These are phyloP conservation scores for Himalopsyche japonica DNA, from an alignment of 2,888 invertebrate genomes.

Conservation along the genomic window DNA sequence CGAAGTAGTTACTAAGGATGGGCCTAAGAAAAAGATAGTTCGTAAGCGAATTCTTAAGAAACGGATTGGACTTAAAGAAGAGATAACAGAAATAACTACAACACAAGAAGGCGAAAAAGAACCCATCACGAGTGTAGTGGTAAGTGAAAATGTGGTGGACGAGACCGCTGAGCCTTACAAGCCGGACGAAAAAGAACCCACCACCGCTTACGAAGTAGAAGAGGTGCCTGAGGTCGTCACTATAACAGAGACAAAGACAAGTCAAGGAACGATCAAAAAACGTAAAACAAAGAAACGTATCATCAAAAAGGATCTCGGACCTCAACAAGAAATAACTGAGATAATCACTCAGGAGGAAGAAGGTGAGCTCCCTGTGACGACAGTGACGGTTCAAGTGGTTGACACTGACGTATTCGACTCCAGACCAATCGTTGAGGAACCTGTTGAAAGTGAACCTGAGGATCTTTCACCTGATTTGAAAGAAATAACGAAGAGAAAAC, in stretches of 20 bases:
- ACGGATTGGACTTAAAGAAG: slow-evolving; percentile 43
- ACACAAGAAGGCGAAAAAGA: slow-evolving; percentile 42
- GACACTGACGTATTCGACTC: too few relatives aligned
- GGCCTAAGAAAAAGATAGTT: slow-evolving; percentile 47
- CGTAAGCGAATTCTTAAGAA: slow-evolving; percentile 45
- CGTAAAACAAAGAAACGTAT: slow-evolving; percentile 51
- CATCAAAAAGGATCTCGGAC: slow-evolving; percentile 52
- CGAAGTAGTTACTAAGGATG: slow-evolving; percentile 45
- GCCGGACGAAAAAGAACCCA: slow-evolving; percentile 42
- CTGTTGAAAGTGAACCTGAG: slow-evolving; percentile 42
- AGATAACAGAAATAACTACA: slow-evolving; percentile 47
- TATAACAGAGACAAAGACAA: slow-evolving; percentile 43
- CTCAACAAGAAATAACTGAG: slow-evolving; percentile 49
- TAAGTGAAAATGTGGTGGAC: neutral
- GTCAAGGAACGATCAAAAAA: slow-evolving; percentile 48
- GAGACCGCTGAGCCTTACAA: neutral
- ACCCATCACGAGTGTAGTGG: slow-evolving; percentile 38
- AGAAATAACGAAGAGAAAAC: slow-evolving; percentile 4
- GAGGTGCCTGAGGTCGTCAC: slow-evolving; percentile 42
- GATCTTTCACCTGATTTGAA: slow-evolving; percentile 39
- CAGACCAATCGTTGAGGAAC: slow-evolving; percentile 41
- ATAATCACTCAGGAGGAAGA: slow-evolving; percentile 49
- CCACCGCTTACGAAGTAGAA: slow-evolving; percentile 46
- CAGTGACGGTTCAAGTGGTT: slow-evolving; percentile 38
- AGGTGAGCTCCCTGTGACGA: slow-evolving; percentile 47